phyloP scores from a whole-genome alignment of 2,797 vertebrate genomes.

The Ambastaia sidthimunki region DNA sequence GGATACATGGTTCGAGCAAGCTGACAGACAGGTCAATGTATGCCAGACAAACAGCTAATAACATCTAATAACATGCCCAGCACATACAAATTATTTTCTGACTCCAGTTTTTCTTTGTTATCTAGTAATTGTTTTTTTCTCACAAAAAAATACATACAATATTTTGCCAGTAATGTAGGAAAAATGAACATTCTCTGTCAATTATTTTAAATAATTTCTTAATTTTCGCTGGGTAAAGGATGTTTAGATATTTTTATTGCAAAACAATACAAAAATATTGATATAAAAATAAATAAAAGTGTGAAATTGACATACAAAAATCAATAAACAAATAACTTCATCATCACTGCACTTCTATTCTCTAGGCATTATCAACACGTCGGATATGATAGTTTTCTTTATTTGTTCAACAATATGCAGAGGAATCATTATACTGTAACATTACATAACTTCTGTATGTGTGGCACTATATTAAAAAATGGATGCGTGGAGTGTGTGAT shows the following conservation, averaged over 20 bases:
- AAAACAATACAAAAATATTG: not conserved
- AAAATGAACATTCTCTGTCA: not conserved
- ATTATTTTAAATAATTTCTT: not conserved
- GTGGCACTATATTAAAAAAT: not conserved
- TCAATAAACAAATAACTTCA: not conserved
- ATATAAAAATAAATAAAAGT: not conserved
- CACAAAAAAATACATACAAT: no score
- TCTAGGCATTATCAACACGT: not conserved
- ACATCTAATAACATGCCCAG: not conserved
- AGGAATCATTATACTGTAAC: conserved; percentile 31
- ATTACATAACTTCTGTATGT: not conserved
- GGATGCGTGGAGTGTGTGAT: not conserved
- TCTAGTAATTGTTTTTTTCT: not conserved
- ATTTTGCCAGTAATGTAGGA: no score
- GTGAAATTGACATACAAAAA: not conserved
- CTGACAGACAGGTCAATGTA: not conserved
- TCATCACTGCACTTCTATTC: not conserved
- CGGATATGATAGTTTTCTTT: conserved; percentile 31
- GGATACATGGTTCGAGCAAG: not conserved
- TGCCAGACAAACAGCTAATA: not conserved
- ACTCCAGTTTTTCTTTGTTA: not conserved
- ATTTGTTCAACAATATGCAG: conserved; percentile 31
- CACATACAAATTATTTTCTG: not conserved
- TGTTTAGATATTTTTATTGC: not conserved
- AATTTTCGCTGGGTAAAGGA: not conserved